phyloP scores from a whole-genome alignment of 1,140 invertebrate species.

The Agrypnia vestita region DNA sequence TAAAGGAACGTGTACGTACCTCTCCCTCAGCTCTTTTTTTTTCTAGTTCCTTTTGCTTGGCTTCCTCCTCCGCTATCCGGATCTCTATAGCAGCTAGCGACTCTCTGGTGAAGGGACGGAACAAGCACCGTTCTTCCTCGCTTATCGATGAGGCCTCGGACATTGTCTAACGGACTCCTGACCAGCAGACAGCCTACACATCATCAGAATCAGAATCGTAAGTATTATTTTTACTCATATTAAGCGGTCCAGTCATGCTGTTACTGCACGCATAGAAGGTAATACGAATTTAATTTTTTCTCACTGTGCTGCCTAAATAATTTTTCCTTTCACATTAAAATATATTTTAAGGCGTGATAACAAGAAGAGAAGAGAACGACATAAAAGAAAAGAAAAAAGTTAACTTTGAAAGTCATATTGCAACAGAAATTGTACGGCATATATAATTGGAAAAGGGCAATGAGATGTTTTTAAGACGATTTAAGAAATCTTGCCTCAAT shows the following conservation, averaged over 20 bases:
- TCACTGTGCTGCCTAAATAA: background rate
- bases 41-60: conserved; percentile 95
- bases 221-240: no score
- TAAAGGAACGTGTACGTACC: conserved; percentile 74
- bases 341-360: no score
- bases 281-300: background rate
- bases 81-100: conserved; percentile 94
- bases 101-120: conserved; percentile 98
- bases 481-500: no score
- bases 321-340: no score
- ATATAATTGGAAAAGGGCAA: no score
- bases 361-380: no score
- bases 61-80: conserved; percentile 94
- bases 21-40: conserved; percentile 95
- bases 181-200: conserved; percentile 73
- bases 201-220: background rate
- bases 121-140: conserved; percentile 95
- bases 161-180: conserved; percentile 81
- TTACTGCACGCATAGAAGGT: background rate
- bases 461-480: no score
- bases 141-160: conserved; percentile 91
- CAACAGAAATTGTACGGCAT: no score
- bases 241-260: background rate
- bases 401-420: no score
- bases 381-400: no score